Evolutionary conservation across 2,888 invertebrate species (phyloP).

Genomic region (Stomorhina lunata): DNA sequence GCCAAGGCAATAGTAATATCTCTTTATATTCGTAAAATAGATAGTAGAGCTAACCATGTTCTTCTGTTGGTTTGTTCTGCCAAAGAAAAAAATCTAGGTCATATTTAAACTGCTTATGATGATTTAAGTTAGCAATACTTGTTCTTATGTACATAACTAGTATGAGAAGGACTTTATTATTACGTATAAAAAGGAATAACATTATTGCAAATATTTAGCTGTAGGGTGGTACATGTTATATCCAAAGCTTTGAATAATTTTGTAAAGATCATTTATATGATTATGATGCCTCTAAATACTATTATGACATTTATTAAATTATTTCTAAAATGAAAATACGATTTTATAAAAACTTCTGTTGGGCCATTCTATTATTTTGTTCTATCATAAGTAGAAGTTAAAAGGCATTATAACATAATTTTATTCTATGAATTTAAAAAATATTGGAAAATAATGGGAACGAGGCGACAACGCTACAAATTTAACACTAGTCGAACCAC

Average conservation of each 20-base stretch:
- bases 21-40: neutral
- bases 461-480: neutral
- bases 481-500: neutral
- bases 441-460: neutral
- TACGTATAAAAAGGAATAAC: conserved; percentile 24
- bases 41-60: neutral
- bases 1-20: conserved; percentile 19
- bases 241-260: too few species aligned
- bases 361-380: neutral
- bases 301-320: too few species aligned
- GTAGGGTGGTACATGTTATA: too few species aligned
- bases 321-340: too few species aligned
- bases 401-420: conserved; percentile 26
- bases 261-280: too few species aligned
- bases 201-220: too few species aligned
- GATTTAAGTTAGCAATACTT: conserved; percentile 39
- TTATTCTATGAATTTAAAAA: neutral
- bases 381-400: neutral
- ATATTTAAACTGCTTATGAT: conserved; percentile 51
- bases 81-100: conserved; percentile 41
- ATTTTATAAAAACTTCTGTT: too few species aligned
- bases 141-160: too few species aligned
- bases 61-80: neutral
- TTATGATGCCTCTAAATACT: too few species aligned
- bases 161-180: conserved; percentile 29